Conservation (phyloP, 2,113 vertebrate species). For the Equus przewalskii region DNA sequence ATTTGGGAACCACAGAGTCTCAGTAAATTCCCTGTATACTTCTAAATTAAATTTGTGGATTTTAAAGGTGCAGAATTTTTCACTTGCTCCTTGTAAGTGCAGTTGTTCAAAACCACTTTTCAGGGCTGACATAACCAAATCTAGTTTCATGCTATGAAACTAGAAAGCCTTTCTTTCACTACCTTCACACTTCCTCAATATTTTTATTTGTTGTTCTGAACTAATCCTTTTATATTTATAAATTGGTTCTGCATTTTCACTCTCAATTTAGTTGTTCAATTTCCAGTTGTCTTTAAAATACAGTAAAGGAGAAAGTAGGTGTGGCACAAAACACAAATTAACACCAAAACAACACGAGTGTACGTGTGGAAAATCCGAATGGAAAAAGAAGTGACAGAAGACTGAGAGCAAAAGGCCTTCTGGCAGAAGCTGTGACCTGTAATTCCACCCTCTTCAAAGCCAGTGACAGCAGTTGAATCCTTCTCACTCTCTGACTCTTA, state of each 20-base stretch:
- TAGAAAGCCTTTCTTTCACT: background rate
- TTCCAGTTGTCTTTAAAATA: constrained; percentile 22
- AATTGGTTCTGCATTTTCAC: background rate
- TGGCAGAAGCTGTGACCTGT: background rate
- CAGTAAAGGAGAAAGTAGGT: background rate
- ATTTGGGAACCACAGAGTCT: background rate
- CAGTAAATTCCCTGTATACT: background rate
- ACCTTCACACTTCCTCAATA: background rate
- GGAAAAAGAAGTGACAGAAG: background rate
- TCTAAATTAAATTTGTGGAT: constrained; percentile 15
- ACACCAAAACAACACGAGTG: background rate
- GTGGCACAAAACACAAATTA: background rate
- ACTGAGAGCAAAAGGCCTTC: background rate
- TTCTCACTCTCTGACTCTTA: background rate
- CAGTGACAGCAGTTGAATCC: background rate
- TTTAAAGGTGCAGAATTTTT: background rate
- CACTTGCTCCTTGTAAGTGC: background rate
- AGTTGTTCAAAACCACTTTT: constrained; percentile 12
- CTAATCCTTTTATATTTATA: background rate
- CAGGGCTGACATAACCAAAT: background rate
- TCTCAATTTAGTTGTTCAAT: constrained; percentile 12
- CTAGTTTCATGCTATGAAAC: background rate
- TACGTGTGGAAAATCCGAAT: background rate
- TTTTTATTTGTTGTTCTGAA: constrained; percentile 43
- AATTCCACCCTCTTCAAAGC: background rate